Conservation (phyloP, 2,888 invertebrate genomes). For the Parnassius glacialis region DNA sequence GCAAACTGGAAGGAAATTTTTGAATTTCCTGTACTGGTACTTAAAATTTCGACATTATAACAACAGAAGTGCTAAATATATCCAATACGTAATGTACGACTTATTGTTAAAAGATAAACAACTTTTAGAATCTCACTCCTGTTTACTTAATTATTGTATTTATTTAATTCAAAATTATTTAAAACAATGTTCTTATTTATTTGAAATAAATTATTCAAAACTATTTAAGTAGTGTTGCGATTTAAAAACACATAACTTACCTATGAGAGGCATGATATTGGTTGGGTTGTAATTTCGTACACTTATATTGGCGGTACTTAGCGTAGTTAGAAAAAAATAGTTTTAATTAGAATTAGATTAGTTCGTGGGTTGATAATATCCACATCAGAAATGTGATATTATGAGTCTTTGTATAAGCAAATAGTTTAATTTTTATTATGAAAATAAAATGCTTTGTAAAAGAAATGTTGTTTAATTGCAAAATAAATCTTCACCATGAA, state of each 20-base stretch:
- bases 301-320: slow-evolving; percentile 56
- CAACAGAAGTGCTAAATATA: background rate
- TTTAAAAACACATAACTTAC: slow-evolving; percentile 24
- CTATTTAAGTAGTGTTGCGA: slow-evolving; percentile 14
- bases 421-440: slow-evolving; percentile 57
- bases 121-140: slow-evolving; percentile 37
- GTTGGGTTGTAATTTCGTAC: slow-evolving; percentile 31
- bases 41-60: no score
- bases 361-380: slow-evolving; percentile 82
- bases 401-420: slow-evolving; percentile 80
- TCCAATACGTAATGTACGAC: background rate
- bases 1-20: no score
- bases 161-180: slow-evolving; percentile 31
- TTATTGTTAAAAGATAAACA: background rate
- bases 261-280: slow-evolving; percentile 31
- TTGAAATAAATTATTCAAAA: slow-evolving; percentile 37
- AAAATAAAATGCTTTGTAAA: slow-evolving; percentile 62
- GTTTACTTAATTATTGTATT: slow-evolving; percentile 37
- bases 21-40: no score
- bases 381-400: slow-evolving; percentile 88
- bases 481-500: no score
- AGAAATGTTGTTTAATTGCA: slow-evolving; percentile 29
- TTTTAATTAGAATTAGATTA: slow-evolving; percentile 48
- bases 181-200: slow-evolving; percentile 27
- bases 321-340: slow-evolving; percentile 45